A percentile compares a stretch with the other conserved stretches of the same genome.
phyloP scores from a whole-genome alignment of 2,888 invertebrate genomes.

The Lysandra coridon region DNA sequence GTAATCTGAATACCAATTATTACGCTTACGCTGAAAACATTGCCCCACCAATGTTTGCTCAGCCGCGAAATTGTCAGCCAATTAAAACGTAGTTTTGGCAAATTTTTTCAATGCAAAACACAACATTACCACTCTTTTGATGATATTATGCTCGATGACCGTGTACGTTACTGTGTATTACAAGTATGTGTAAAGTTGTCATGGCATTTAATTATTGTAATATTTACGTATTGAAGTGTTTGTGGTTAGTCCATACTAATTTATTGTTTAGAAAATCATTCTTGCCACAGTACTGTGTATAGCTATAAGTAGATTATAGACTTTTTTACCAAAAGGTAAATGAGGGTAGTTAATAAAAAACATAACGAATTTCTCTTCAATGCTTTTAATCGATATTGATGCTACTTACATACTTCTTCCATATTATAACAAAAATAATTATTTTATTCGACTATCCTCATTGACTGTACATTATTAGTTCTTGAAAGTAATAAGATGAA shows the following conservation, averaged over 20 bases:
- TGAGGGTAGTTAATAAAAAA: neutral
- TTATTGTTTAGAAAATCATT: conserved; percentile 11
- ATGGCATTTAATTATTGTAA: conserved; percentile 8
- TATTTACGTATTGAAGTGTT: neutral
- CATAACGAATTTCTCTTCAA: neutral
- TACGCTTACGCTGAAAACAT: neutral
- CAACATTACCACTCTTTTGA: too few relatives aligned
- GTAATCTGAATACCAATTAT: too few relatives aligned
- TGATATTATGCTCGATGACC: neutral
- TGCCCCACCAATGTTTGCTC: neutral
- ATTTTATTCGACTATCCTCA: conserved; percentile 1
- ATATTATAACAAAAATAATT: neutral
- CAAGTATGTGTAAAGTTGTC: neutral
- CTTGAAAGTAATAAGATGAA: conserved; percentile 27
- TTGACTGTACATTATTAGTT: conserved; percentile 9
- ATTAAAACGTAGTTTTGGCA: too few relatives aligned
- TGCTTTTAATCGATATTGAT: neutral
- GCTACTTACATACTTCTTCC: neutral
- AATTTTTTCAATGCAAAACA: too few relatives aligned
- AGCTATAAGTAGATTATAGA: conserved; percentile 1
- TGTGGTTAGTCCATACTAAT: conserved; percentile 21
- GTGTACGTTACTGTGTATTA: conserved; percentile 4
- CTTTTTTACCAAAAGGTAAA: neutral
- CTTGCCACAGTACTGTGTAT: conserved; percentile 20
- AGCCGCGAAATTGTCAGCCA: neutral